Percentiles rank a stretch among this genome's conserved stretches.
Evolutionary conservation across 1,140 invertebrate species (phyloP).

Genomic region (Himalopsyche phryganea): DNA sequence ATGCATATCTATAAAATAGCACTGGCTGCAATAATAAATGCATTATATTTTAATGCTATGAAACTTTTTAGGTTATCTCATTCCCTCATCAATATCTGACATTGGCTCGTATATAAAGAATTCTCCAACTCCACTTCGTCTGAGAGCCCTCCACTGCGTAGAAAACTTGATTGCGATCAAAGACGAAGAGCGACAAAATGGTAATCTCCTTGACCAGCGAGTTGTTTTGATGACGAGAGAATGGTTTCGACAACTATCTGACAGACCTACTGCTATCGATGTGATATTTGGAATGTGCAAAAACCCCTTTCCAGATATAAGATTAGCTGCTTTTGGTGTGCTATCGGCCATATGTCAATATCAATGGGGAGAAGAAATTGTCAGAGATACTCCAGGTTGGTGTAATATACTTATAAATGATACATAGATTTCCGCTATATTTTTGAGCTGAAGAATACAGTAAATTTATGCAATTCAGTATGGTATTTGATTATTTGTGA

Average conservation of each 20-base stretch:
- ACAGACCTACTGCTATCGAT: slow-evolving; percentile 42
- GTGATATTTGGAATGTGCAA: slow-evolving; percentile 50
- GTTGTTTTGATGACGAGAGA: slow-evolving; percentile 49
- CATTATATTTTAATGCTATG: too few relatives aligned
- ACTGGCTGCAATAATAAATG: too few relatives aligned
- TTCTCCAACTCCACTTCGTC: slow-evolving; percentile 57
- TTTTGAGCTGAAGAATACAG: slow-evolving; percentile 37
- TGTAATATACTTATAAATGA: not conserved
- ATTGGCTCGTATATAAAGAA: slow-evolving; percentile 54
- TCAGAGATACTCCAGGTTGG: slow-evolving; percentile 56
- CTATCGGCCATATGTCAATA: slow-evolving; percentile 55
- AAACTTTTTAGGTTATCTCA: slow-evolving; percentile 45
- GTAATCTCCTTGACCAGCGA: slow-evolving; percentile 44
- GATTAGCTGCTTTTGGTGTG: slow-evolving; percentile 52
- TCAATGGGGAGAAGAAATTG: slow-evolving; percentile 60
- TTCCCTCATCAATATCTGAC: slow-evolving; percentile 52
- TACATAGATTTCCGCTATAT: slow-evolving; percentile 5
- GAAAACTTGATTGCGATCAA: slow-evolving; percentile 52
- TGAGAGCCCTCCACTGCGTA: slow-evolving; percentile 59
- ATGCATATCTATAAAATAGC: too few relatives aligned
- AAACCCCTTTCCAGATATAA: slow-evolving; percentile 65
- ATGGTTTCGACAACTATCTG: slow-evolving; percentile 53
- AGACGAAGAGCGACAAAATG: not conserved
- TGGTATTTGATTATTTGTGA: not conserved
- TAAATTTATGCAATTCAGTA: slow-evolving; percentile 15